Base-by-base conservation (phyloP, 2,888 invertebrate genomes). In the Antheraea assamensis region DNA sequence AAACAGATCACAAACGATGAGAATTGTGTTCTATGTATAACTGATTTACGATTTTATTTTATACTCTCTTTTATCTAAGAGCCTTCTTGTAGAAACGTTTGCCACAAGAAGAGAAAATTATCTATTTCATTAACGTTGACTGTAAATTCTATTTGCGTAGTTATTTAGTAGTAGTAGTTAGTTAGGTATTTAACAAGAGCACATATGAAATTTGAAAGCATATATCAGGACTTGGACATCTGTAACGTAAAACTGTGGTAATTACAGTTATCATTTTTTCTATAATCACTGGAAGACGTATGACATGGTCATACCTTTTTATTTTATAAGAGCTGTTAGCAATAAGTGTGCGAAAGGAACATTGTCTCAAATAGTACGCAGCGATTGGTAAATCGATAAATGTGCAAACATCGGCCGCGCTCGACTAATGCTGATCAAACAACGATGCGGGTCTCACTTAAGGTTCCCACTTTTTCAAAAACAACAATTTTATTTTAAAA, bases 351-450 rank as follows among this genome's bases (percentile, higher is more conserved):
- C 27, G 61, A 64, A 64, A 1, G 7, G 10, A 30, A 64, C 61
- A 30, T 30, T 30, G 30, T 64, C 61, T 64, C 27, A 30, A 64
- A 30, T 27, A 64, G 10, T 30, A 64, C 61, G 61, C 61, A 15
- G 30, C 61, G 15, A 64, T 64, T 27, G 30, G 61, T 4, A 64
- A 58, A 71, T 58, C 55, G 31, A 31, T 58, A 58, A 64, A 27
- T 64, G 78, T 78, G 78, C 77, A 77, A 72, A 78, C 71, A 70
- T 30, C 70, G 74, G 72, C 72, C 75, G 74, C 58, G 72, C 71
- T 74, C 74, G 72, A 79, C 85, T 87, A 87, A 87, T 86, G 83
- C 81, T 80, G 79, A 42, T 77, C 80, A 84, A 85, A 87, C 82
- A 84, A 64, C 61, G 27, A 64, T 64, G 74, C 52, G 47, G 72